These are phyloP conservation scores for Heliothis peltigera DNA, from an alignment of 2,888 invertebrate genomes.

Conservation along the genomic window DNA sequence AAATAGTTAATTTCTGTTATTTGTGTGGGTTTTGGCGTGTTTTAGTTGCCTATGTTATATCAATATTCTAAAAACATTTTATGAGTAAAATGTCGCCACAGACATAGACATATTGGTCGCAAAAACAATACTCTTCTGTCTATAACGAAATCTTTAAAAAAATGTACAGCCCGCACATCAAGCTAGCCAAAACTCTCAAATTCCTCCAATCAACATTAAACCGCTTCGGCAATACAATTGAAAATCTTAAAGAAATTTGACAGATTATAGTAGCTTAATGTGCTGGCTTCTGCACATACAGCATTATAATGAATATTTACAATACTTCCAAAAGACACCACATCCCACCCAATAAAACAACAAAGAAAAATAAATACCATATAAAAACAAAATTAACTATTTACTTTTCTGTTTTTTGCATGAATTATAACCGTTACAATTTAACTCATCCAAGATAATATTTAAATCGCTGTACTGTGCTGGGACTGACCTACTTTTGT, in stretches of 20 bases:
- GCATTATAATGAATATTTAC: background rate
- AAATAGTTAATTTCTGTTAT: background rate
- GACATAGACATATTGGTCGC: no score
- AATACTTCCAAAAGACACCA: background rate
- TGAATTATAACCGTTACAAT: slow-evolving; percentile 21
- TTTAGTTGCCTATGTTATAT: background rate
- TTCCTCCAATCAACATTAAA: no score
- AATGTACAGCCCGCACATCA: no score
- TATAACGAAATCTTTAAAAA: no score
- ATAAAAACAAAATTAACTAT: slow-evolving; percentile 19
- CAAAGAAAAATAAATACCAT: slow-evolving; percentile 26
- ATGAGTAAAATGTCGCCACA: no score
- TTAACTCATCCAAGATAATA: slow-evolving; percentile 34
- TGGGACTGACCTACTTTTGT: slow-evolving; percentile 30
- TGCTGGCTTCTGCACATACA: no score
- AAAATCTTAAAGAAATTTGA: no score
- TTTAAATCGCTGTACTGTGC: slow-evolving; percentile 25
- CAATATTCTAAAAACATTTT: background rate
- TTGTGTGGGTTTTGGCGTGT: background rate
- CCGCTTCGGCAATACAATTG: no score
- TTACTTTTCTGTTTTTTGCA: slow-evolving; percentile 25
- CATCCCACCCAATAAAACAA: background rate
- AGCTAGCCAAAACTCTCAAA: no score
- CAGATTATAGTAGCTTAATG: no score
- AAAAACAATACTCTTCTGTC: no score